Evolutionary conservation across 1,140 invertebrate genomes (phyloP).

Genomic region (Drosophila repletoides): DNA sequence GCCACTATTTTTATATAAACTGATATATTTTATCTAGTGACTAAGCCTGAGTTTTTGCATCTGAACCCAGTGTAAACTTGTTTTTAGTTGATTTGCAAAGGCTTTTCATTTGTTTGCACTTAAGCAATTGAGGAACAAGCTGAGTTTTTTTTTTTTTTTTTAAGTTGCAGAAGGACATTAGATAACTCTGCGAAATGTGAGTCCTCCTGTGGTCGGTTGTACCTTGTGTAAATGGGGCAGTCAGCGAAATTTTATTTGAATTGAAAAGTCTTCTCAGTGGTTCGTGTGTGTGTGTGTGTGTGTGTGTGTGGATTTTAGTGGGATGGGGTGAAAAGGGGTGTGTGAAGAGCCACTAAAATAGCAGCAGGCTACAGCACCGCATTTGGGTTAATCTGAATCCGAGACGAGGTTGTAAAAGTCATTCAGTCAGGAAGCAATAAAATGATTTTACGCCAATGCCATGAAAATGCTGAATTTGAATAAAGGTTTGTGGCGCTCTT

Average conservation of each 20-base stretch:
- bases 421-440: conserved; percentile 80
- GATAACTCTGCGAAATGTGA: conserved; percentile 2
- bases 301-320: conserved; percentile 6
- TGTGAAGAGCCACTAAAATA: conserved; percentile 15
- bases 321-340: neutral
- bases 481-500: conserved; percentile 60
- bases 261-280: conserved; percentile 34
- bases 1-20: too few relatives aligned
- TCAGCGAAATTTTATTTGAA: conserved; percentile 60
- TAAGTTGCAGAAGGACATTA: conserved; percentile 26
- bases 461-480: conserved; percentile 80
- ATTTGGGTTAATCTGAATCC: conserved; percentile 72
- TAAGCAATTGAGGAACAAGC: too few relatives aligned
- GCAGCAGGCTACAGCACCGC: conserved; percentile 31
- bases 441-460: conserved; percentile 79
- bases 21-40: too few relatives aligned
- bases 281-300: neutral
- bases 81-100: too few relatives aligned
- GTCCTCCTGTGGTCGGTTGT: conserved; percentile 2
- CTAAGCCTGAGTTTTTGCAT: too few relatives aligned
- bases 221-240: conserved; percentile 43
- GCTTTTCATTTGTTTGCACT: too few relatives aligned
- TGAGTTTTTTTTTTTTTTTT: too few relatives aligned
- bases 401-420: conserved; percentile 76
- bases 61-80: too few relatives aligned